A percentile compares a stretch with the other conserved stretches of the same genome.
Evolutionary conservation across 1,140 invertebrate genomes (phyloP).

Genomic region (Procambarus virginalis): DNA sequence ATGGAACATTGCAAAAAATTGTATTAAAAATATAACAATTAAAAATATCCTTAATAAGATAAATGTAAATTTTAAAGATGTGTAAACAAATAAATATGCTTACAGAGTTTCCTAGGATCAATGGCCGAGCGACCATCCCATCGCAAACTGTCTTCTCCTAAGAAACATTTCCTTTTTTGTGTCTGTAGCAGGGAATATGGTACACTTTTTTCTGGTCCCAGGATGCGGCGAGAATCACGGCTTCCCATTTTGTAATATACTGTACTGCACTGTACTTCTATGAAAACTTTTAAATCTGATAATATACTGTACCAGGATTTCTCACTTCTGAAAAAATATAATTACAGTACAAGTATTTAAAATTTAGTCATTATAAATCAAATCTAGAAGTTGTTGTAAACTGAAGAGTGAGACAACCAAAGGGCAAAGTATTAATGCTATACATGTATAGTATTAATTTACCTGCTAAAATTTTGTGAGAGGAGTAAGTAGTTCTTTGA

Average conservation of each 20-base stretch:
- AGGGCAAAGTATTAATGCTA: too few species aligned
- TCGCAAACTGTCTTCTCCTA: slow-evolving; percentile 8
- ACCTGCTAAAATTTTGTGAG: too few species aligned
- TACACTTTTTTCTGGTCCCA: slow-evolving; percentile 39
- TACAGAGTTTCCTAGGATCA: slow-evolving; percentile 39
- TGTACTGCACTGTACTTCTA: background rate
- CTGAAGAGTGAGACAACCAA: too few species aligned
- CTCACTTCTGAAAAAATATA: background rate
- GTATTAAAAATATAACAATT: background rate
- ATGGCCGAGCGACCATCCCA: slow-evolving; percentile 27
- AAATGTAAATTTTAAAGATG: background rate
- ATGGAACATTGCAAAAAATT: too few species aligned
- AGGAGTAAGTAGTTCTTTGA: too few species aligned
- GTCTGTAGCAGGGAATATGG: slow-evolving; percentile 24
- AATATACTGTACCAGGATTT: background rate
- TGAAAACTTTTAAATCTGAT: background rate
- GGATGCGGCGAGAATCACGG: slow-evolving; percentile 40
- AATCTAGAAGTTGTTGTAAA: too few species aligned
- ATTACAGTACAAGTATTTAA: background rate
- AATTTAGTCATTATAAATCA: too few species aligned
- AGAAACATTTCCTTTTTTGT: background rate
- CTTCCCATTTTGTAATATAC: slow-evolving; percentile 23
- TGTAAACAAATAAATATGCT: background rate
- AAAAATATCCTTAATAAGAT: too few species aligned
- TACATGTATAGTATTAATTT: too few species aligned